Percentiles rank a stretch among this genome's conserved stretches.
Conservation (phyloP, 2,888 invertebrate genomes). For the Pammene aurita region DNA sequence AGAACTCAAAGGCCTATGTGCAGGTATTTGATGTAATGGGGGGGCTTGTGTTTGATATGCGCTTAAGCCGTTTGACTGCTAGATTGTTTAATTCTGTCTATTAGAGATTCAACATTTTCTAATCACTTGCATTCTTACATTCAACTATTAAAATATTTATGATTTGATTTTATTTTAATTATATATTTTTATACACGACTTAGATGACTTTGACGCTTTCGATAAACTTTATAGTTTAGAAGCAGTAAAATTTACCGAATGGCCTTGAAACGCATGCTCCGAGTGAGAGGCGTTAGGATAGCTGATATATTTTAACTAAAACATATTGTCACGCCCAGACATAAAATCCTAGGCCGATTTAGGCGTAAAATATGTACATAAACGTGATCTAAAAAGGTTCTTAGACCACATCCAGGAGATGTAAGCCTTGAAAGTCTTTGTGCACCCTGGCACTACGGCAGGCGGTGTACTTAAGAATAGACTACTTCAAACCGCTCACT, state of each 20-base stretch:
- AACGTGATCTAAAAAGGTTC: slow-evolving; percentile 8
- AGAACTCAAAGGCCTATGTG: slow-evolving; percentile 8
- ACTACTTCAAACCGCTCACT: slow-evolving; percentile 12
- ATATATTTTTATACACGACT: too few species aligned
- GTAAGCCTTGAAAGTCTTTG: slow-evolving; percentile 28
- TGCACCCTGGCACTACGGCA: slow-evolving; percentile 44
- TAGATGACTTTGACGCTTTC: too few species aligned
- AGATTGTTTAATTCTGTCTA: not conserved
- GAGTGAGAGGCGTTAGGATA: too few species aligned
- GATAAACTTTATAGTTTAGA: too few species aligned
- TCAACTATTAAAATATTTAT: too few species aligned
- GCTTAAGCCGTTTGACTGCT: not conserved
- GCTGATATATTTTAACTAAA: too few species aligned
- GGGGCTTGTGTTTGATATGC: slow-evolving; percentile 1
- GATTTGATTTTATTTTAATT: too few species aligned
- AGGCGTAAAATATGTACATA: slow-evolving; percentile 12
- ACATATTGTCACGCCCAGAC: not conserved
- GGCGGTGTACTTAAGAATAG: slow-evolving; percentile 51
- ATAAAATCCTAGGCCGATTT: not conserved
- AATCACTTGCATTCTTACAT: too few species aligned
- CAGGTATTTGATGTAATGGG: not conserved
- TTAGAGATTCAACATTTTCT: not conserved
- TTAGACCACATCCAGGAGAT: slow-evolving; percentile 19
- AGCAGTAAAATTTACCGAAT: too few species aligned
- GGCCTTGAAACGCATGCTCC: too few species aligned